Evolutionary conservation across 2,113 vertebrate species (phyloP), one percentile per base, ranked within the genome.

Genomic region (Toxotes chatareus): DNA sequence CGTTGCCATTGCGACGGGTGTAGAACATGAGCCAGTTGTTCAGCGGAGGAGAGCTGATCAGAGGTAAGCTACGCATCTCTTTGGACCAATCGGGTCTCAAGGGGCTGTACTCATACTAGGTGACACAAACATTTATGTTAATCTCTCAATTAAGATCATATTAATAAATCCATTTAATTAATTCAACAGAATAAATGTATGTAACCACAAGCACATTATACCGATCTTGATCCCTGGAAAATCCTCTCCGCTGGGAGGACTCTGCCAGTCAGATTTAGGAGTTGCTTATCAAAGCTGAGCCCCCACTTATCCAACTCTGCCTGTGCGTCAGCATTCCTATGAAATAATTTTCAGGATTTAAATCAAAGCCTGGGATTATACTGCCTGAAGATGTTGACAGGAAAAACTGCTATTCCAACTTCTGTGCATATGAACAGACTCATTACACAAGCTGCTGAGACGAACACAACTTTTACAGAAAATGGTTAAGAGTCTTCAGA

Each of bases 301-400:
- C 98, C 97, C 97, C 97, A 99, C 79, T 95, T 95, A 2, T 83
- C 91, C 67, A 99, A 90, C 51, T 98, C 97, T 42, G 93, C 89
- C 92, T 97, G 96, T 9, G 96, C 96, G 0, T 94, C 95, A 12
- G 94, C 66, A 46, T 97, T 95, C 79, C 98, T 99, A 84, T 1
- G 60, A 87, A 88, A 86, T 57, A 23, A 83, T 40, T 64, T 31
- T 53, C 14, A 82, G 34, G 27, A 49, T 76, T 77, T 31, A 60
- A 44, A 84, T 73, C 38, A 63, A 74, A 79, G 38, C 4, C 23
- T 38, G 6, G 32, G 3, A 78, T 57, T 66, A 27, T 10, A 31
- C 4, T 63, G 68, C 38, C 46, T 57, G 10, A 47, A 61, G 27
- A 57, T 34, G 42, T 44, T 23, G 31, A 62, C 36, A 55, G 4